Evolutionary conservation across 2,888 invertebrate species (phyloP), one percentile per base, ranked within the genome.

Genomic region (Diadromus collaris): DNA sequence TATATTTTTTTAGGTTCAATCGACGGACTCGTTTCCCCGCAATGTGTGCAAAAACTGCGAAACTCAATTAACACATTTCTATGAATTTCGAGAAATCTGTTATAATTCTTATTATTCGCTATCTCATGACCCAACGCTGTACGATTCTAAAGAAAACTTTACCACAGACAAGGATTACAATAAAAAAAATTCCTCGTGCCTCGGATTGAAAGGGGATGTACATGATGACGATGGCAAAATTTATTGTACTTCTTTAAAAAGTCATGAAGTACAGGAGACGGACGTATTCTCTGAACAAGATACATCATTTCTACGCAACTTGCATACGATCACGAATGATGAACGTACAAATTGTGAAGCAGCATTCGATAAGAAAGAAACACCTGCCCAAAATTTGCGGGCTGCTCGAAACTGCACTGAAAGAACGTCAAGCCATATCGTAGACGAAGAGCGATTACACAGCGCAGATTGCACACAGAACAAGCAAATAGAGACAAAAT

Each of bases 61-160:
- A 56, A 65, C 77, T 38, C 79, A 60, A 32, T 56, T 83, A 19
- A 78, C 76, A 3, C 71, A 68, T 7, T 84, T 83, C 29, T 83
- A 83, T 63, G 61, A 75, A 1, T 84, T 84, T 54, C 70, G 83
- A 34, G 79, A 83, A 63, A 78, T 74, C 48, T 84, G 84, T 32
- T 78, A 79, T 7, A 68, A 41, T 6, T 61, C 76, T 21, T 78
- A 84, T 73, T 78, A 80, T 67, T 77, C 69, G 3, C 72, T 83
- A 21, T 46, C 78, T 9, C 24, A 38, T 16, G 34, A 24, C 19
- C 7, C 67, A 9, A 51, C 27, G 34, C 56, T 58, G 54, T n/a
- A 24, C 34, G 29, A 58, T 46, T 44, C 32, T 1, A 29, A 75
- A n/a, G 58, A 75, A n/a, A 64, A 72, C 29, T 48, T 24, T 24